These are phyloP conservation scores for Pseudopodoces humilis DNA, from an alignment of 2,113 vertebrate genomes.

Conservation along the genomic window DNA sequence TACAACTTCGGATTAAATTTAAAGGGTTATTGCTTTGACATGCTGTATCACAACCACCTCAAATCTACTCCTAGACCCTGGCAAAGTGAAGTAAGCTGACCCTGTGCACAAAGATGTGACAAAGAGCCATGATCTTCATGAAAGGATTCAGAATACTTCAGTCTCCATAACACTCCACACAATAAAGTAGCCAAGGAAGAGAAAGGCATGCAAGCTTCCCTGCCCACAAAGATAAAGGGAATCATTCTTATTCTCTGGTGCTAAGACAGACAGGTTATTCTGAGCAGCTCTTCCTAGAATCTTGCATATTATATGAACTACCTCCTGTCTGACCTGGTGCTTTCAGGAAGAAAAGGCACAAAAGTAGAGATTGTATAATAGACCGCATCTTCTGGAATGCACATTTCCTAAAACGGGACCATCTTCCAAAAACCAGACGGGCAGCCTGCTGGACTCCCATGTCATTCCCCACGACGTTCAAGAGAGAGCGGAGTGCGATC, in stretches of 20 bases:
- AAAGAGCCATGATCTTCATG: neutral
- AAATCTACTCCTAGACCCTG: neutral
- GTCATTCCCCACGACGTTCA: fast-evolving
- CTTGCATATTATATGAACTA: fast-evolving
- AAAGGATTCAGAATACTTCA: neutral
- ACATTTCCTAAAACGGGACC: fast-evolving
- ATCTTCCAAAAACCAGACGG: fast-evolving
- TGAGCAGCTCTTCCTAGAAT: neutral
- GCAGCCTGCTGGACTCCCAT: fast-evolving
- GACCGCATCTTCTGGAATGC: neutral
- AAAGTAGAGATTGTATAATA: fast-evolving
- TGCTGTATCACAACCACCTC: neutral
- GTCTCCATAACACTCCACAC: neutral
- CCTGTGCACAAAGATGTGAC: neutral
- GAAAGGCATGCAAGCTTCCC: fast-evolving
- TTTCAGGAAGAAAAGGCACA: neutral
- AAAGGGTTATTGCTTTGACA: neutral
- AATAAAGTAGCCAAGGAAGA: neutral
- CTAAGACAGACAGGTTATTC: neutral
- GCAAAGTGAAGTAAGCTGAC: neutral
- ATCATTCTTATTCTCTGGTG: neutral
- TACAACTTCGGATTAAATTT: neutral
- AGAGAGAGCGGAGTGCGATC: fast-evolving
- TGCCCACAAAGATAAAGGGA: fast-evolving
- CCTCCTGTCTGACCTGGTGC: neutral